Base-by-base conservation (phyloP, 2,113 vertebrate genomes). In the Pelecanoides urinatrix region DNA sequence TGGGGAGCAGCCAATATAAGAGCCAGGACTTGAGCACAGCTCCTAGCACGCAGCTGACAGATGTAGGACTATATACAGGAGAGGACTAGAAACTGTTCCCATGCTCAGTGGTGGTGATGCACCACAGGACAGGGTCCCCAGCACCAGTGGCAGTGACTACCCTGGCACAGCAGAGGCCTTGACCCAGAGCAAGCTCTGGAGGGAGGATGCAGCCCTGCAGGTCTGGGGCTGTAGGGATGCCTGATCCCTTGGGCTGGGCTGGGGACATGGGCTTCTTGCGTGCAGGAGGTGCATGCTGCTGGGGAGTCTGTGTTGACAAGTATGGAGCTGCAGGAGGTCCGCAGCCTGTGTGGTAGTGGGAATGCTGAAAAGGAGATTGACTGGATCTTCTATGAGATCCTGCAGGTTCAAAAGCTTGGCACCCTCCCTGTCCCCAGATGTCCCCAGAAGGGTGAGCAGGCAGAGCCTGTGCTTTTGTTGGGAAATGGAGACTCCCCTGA, bases 61-160 rank as follows among this genome's bases (percentile, higher is more conserved):
- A 29, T 53, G 34, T 20, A 58, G 72, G 15, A 29, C 12, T n/a
- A 20, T 61, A 36, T 49, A 3, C 13, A 53, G 61, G 34, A 52
- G 19, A 15, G 2, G 6, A 10, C 10, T 71, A 22, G 45, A 59
- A 40, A 10, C 16, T 27, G 5, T 38, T 13, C 15, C 12, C 18
- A 11, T 26, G 27, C 27, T 87, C 15, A 7, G 42, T 21, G 27
- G 44, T 36, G 56, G 58, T 44, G 50, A 13, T 5, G 2, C 14
- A 47, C n/a, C 17, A 10, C 17, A 59, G 45, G 25, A 9, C 23
- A 29, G 25, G 5, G 18, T n/a, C 10, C 5, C 13, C 45, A 42
- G 47, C 11, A 38, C 18, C 4, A 4, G 2, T 11, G 2, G 40
- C 22, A 42, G 21, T 20, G n/a, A n/a, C 21, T 47, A 3, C 7